Evolutionary conservation across 2,113 vertebrate species (phyloP), one percentile per base, ranked within the genome.

Genomic region (Junco hyemalis): DNA sequence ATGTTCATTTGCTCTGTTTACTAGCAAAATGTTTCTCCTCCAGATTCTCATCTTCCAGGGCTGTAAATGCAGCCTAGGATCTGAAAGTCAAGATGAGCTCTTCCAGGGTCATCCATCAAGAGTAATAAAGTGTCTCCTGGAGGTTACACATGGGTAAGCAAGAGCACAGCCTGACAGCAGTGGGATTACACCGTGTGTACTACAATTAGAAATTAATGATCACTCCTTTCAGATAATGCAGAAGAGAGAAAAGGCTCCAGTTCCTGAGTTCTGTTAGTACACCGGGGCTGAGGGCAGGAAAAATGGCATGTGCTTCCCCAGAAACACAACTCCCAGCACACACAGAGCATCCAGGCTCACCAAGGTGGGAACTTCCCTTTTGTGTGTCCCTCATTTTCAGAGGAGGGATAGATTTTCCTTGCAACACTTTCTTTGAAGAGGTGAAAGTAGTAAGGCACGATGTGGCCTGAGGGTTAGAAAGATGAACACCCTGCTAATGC

Each of bases 161-260:
- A 88, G 68, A 90, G 90, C 82, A 88, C 22, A 71, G 44, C 42
- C 80, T 93, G 88, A 92, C 7, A 3, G 76, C 4, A 0, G 44
- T 48, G 80, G 80, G 92, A 92, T 94, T 92, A 81, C 86, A 81
- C 76, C 1, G 1, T 71, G 90, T 90, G 90, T 93, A 78, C 79
- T 83, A 45, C 92, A 95, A 97, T 95, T 96, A 97, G 95, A 93
- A 92, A 96, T 79, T 92, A 94, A 95, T 88, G 90, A 95, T 81
- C 72, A 72, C 16, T 96, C 87, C 69, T 81, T 83, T 87, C 66
- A 88, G 48, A 83, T 28, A 71, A 74, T 83, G 51, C 57, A 84
- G 88, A 90, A 74, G 79, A 29, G 16, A 93, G 86, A 83, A 96
- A 94, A 90, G 48, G n/a, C 63, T 76, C 29, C 76, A 60, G 28